phyloP scores from a whole-genome alignment of 2,113 vertebrate genomes.

The Varanus salvator region DNA sequence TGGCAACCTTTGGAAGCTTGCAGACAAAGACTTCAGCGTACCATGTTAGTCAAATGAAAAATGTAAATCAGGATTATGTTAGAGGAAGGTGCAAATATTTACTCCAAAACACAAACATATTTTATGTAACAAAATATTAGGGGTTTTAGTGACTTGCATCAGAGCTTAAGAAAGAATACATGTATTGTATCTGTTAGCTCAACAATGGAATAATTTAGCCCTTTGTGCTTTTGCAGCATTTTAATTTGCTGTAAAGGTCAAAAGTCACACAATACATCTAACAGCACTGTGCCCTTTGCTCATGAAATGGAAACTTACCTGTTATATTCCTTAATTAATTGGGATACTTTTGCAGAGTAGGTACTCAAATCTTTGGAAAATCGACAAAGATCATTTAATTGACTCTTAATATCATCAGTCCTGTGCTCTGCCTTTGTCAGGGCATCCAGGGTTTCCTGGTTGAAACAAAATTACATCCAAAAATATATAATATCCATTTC shows the following conservation, averaged over 20 bases:
- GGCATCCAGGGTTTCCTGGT: conserved; percentile 86
- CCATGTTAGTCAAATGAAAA: conserved; percentile 47
- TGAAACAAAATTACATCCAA: conserved; percentile 32
- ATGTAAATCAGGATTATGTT: background rate
- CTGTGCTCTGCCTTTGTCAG: conserved; percentile 88
- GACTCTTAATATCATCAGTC: conserved; percentile 91
- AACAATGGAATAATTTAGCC: background rate
- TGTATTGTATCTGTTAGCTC: background rate
- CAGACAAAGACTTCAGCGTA: conserved; percentile 86
- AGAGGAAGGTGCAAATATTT: background rate
- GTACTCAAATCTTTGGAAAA: conserved; percentile 91
- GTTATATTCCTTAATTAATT: conserved; percentile 95
- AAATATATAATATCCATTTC: background rate
- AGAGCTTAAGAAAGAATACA: background rate
- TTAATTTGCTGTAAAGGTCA: background rate
- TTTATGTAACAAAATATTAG: background rate
- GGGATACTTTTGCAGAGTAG: conserved; percentile 90
- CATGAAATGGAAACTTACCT: conserved; percentile 81
- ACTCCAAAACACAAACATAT: background rate
- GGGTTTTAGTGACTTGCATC: too few relatives aligned
- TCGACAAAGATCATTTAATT: conserved; percentile 92
- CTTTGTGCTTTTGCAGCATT: background rate
- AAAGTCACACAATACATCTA: background rate
- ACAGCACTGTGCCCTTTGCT: background rate
- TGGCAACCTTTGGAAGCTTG: conserved; percentile 94